These are phyloP conservation scores for Amphipoea oculea DNA, from an alignment of 2,888 invertebrate species.

Conservation along the genomic window DNA sequence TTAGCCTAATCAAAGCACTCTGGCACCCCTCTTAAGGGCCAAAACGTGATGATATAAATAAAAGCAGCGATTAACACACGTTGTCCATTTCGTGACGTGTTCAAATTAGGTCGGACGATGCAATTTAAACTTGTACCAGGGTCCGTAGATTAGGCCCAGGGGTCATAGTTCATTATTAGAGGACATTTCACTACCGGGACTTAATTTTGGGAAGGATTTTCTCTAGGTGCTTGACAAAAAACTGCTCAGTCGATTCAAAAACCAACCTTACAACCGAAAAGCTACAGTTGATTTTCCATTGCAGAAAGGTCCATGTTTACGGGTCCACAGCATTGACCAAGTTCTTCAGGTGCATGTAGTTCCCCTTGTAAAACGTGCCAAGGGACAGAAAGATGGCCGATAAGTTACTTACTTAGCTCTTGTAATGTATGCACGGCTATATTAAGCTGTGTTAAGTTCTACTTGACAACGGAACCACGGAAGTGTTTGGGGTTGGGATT, in stretches of 20 bases:
- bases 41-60: slow-evolving; percentile 70
- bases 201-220: slow-evolving; percentile 51
- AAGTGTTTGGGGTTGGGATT: slow-evolving; percentile 13
- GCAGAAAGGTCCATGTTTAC: not conserved
- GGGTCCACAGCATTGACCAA: slow-evolving; percentile 29
- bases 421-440: slow-evolving; percentile 52
- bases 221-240: slow-evolving; percentile 49
- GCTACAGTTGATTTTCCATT: slow-evolving; percentile 31
- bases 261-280: not conserved
- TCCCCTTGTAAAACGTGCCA: slow-evolving; percentile 49
- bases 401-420: slow-evolving; percentile 51
- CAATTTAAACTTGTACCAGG: slow-evolving; percentile 77
- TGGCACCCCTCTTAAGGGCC: slow-evolving; percentile 37
- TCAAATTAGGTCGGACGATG: slow-evolving; percentile 71
- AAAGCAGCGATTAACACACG: slow-evolving; percentile 80
- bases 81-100: slow-evolving; percentile 77
- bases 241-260: not conserved
- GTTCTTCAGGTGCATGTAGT: slow-evolving; percentile 47
- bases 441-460: slow-evolving; percentile 43
- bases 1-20: slow-evolving; percentile 56
- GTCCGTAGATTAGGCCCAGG: slow-evolving; percentile 63
- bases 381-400: slow-evolving; percentile 55
- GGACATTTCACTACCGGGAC: slow-evolving; percentile 64
- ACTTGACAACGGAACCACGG: slow-evolving; percentile 41
- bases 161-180: slow-evolving; percentile 79